Evolutionary conservation across 1,140 invertebrate species (phyloP).

Genomic region (Plutomurus gul): DNA sequence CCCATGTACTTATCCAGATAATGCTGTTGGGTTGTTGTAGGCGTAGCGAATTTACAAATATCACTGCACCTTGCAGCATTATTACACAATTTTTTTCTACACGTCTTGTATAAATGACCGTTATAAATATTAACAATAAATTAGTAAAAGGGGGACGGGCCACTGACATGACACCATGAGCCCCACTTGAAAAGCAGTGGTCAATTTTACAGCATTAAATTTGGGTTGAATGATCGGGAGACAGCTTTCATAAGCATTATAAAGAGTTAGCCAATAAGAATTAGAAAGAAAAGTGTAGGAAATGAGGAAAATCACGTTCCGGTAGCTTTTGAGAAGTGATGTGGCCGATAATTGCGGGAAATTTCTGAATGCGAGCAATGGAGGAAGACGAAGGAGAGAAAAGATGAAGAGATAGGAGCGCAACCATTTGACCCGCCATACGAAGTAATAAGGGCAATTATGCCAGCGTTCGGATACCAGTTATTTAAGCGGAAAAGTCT

Average conservation of each 20-base stretch:
- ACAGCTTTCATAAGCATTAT: neutral
- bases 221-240: neutral
- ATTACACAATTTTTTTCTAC: neutral
- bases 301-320: neutral
- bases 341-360: too few relatives aligned
- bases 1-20: too few relatives aligned
- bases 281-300: too few relatives aligned
- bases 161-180: neutral
- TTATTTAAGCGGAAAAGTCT: conserved; percentile 24
- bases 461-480: neutral
- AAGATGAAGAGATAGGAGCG: neutral
- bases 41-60: neutral
- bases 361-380: neutral
- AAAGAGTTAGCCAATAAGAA: neutral
- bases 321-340: neutral
- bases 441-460: conserved; percentile 9
- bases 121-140: neutral
- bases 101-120: neutral
- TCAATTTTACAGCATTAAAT: neutral
- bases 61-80: neutral
- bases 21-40: too few relatives aligned
- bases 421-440: neutral
- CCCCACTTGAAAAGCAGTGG: neutral
- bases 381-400: neutral
- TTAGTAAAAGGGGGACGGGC: neutral